Percentiles rank a stretch among this genome's conserved stretches.
phyloP scores from a whole-genome alignment of 35 echinoderm and acorn worm species.

The Acanthaster planci region DNA sequence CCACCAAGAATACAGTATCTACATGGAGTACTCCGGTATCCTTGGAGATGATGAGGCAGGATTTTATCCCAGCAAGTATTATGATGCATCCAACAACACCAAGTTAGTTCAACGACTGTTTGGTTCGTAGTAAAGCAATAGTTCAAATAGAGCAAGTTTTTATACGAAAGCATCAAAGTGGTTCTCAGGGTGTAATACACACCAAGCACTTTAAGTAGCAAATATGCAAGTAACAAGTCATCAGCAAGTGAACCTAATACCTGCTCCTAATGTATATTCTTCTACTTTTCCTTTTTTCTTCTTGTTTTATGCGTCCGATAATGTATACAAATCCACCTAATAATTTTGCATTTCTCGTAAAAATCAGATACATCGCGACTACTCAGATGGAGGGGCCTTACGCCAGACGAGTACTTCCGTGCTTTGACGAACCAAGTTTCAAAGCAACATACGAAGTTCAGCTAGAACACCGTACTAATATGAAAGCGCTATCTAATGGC shows the following conservation, averaged over 20 bases:
- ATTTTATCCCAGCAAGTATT: conserved; percentile 33
- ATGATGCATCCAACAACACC: background rate
- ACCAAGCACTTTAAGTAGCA: too few relatives aligned
- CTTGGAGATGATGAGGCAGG: background rate
- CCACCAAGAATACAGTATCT: conserved; percentile 12
- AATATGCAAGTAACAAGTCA: too few relatives aligned
- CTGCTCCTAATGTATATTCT: too few relatives aligned
- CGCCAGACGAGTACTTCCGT: conserved; percentile 60
- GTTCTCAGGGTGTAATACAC: too few relatives aligned
- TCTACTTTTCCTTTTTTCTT: too few relatives aligned
- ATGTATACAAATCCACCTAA: too few relatives aligned
- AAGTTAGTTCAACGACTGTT: background rate
- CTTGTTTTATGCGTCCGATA: too few relatives aligned
- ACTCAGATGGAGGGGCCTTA: conserved; percentile 61
- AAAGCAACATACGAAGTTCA: conserved; percentile 51
- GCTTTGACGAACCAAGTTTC: conserved; percentile 73
- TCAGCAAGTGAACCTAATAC: too few relatives aligned
- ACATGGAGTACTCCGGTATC: conserved; percentile 19
- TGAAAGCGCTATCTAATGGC: conserved; percentile 55
- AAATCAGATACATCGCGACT: conserved; percentile 47
- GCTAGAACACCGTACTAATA: conserved; percentile 43
- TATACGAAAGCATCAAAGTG: too few relatives aligned
- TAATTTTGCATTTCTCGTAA: too few relatives aligned
- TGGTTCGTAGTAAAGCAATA: too few relatives aligned
- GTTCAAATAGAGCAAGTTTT: too few relatives aligned